Evolutionary conservation across 1,140 invertebrate genomes (phyloP).

Genomic region (Papilio helenus): DNA sequence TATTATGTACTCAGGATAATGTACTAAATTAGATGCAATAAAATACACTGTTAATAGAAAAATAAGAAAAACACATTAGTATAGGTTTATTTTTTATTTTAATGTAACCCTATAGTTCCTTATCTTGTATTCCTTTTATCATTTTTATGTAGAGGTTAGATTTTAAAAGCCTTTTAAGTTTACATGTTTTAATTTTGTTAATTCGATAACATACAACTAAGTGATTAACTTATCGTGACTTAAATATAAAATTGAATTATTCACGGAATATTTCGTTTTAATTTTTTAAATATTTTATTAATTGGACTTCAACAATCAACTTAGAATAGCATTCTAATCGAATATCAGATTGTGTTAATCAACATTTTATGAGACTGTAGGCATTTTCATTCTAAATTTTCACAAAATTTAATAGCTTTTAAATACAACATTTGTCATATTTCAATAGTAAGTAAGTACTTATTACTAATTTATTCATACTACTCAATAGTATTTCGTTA

Average conservation of each 20-base stretch:
- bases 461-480: background rate
- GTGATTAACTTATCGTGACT: slow-evolving; percentile 11
- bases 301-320: background rate
- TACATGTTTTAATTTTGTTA: background rate
- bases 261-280: slow-evolving; percentile 2
- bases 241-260: slow-evolving; percentile 13
- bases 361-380: background rate
- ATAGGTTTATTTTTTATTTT: background rate
- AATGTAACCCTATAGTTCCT: background rate
- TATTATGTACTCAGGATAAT: background rate
- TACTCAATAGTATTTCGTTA: background rate
- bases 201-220: background rate
- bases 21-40: background rate
- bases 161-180: background rate
- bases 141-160: background rate
- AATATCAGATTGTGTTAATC: background rate
- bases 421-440: background rate
- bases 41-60: background rate
- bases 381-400: background rate
- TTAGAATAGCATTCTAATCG: slow-evolving; percentile 15
- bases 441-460: background rate
- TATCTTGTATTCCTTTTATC: background rate
- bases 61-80: background rate
- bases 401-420: background rate
- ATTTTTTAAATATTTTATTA: slow-evolving; percentile 5